phyloP scores from a whole-genome alignment of 2,113 vertebrate species.

The Sinocyclocheilus maitianheensis region DNA sequence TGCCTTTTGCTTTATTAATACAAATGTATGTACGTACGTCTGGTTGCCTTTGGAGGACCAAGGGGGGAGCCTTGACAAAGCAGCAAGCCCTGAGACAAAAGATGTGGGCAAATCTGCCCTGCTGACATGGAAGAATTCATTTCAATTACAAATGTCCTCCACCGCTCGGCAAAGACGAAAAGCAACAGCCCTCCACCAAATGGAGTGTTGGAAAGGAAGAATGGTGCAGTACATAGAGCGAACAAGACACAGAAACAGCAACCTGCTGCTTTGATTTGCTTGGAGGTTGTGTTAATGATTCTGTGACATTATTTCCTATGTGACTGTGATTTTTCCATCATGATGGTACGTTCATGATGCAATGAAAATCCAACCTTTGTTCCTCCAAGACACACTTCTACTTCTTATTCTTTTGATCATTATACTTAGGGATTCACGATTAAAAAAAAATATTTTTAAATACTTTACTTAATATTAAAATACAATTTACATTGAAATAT shows the following conservation, averaged over 20 bases:
- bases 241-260: conserved; percentile 31
- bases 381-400: background rate
- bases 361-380: background rate
- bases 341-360: background rate
- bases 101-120: conserved; percentile 25
- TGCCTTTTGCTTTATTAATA: conserved; percentile 71
- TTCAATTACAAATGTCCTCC: conserved; percentile 42
- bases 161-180: conserved; percentile 3
- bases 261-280: conserved; percentile 48
- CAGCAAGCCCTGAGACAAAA: conserved; percentile 14
- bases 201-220: conserved; percentile 26
- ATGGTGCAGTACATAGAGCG: background rate
- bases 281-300: conserved; percentile 28
- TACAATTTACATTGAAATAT: background rate
- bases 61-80: conserved; percentile 18
- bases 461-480: background rate
- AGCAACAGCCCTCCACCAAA: conserved; percentile 2
- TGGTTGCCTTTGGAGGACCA: background rate
- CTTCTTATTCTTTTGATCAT: too few species aligned
- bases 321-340: conserved; percentile 30
- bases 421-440: background rate
- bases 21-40: conserved; percentile 37
- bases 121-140: conserved; percentile 45
- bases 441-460: background rate
- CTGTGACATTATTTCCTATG: conserved; percentile 54